phyloP scores from a whole-genome alignment of 2,888 invertebrate genomes.

The Dryococelus australis region DNA sequence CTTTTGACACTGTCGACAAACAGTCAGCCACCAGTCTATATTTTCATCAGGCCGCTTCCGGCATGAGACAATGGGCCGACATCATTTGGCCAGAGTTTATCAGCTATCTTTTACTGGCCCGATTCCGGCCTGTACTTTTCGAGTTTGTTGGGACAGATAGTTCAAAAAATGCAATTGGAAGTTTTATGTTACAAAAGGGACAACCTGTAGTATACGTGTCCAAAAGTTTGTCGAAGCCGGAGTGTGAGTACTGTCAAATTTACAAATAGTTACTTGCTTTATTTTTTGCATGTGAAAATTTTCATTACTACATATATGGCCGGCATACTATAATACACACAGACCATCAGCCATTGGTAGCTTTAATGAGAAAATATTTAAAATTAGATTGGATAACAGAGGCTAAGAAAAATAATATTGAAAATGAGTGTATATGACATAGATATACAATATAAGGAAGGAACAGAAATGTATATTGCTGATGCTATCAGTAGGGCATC shows the following conservation, averaged over 20 bases:
- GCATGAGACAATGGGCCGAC: no score
- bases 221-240: neutral
- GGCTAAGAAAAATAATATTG: neutral
- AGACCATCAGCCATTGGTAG: neutral
- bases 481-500: neutral
- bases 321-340: neutral
- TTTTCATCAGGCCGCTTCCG: no score
- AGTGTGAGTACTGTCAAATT: neutral
- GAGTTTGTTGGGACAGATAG: no score
- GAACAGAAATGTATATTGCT: neutral
- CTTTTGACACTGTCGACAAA: no score
- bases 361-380: neutral
- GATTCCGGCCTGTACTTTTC: no score
- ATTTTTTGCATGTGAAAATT: neutral
- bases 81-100: no score
- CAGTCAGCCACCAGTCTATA: no score
- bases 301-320: neutral
- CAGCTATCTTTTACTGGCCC: no score
- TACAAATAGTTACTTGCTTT: neutral
- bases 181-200: neutral
- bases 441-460: neutral
- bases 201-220: neutral
- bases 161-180: neutral
- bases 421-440: neutral
- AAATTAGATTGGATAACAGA: neutral